Evolutionary conservation across 2,113 vertebrate species (phyloP), one percentile per base, ranked within the genome.

Genomic region (Psilopsiagon aymara): DNA sequence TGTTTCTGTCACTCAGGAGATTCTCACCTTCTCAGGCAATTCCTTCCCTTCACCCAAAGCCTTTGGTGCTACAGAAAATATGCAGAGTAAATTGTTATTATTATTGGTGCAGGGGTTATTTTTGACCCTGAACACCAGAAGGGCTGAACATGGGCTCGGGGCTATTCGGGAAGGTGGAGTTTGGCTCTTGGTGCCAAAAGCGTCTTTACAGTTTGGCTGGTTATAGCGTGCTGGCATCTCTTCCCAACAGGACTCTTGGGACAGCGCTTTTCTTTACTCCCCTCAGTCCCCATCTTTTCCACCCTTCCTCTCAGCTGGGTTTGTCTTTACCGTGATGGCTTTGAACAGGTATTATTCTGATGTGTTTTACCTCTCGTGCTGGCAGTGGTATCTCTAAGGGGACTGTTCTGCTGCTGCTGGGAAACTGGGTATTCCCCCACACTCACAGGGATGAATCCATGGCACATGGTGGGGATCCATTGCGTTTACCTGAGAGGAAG

Each of bases 371-470:
- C 10, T 66, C 47, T 80, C 1, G 1, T 59, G 20, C n/a, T 5
- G 4, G 37, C n/a, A 39, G 39, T 1, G 1, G 5, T 25, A 53
- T 15, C n/a, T 49, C 35, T 0, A 1, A 33, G 11, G 27, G 27
- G 39, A 15, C 35, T 49, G 62, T 74, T 15, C 66, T 16, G 17
- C 74, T 83, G 17, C 33, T 51, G 39, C 21, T 79, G 60, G 52
- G 78, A 68, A 29, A 35, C 20, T 33, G 17, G 28, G 8, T 41
- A 37, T 51, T 77, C 11, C 19, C 12, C 2, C 14, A 27, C 6
- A 4, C 13, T 17, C 41, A 35, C 53, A 64, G 44, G 31, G 75
- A 31, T 12, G 60, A 44, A 55, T 39, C 4, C 24, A 51, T 17
- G 46, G 39, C 44, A 39, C 17, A 3, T 13, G 49, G 14, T 70